Evolutionary conservation across 1,140 invertebrate species (phyloP).

Genomic region (Drosophila nannoptera): DNA sequence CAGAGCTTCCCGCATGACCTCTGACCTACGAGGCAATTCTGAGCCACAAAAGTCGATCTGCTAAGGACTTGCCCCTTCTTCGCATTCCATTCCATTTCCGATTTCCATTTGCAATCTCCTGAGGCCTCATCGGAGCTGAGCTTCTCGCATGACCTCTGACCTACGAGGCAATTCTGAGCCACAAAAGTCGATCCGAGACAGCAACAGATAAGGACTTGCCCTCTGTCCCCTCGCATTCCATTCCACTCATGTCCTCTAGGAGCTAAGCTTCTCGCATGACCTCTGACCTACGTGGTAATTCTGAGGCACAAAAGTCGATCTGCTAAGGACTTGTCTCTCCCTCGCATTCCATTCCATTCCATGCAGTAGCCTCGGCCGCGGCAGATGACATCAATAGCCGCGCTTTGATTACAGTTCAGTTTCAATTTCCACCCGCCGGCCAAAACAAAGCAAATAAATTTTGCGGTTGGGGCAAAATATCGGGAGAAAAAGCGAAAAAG

Average conservation of each 20-base stretch:
- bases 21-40: too few species aligned
- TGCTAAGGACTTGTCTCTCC: not conserved
- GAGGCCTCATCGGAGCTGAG: not conserved
- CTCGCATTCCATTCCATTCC: not conserved
- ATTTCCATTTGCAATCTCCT: not conserved
- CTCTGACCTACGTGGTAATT: too few species aligned
- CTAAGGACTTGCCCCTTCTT: not conserved
- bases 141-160: too few species aligned
- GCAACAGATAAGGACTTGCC: too few species aligned
- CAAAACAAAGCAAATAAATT: slow-evolving; percentile 61
- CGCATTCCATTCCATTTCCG: not conserved
- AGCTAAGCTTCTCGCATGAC: too few species aligned
- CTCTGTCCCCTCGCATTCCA: too few species aligned
- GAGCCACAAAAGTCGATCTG: too few species aligned
- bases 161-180: too few species aligned
- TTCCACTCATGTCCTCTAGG: too few species aligned
- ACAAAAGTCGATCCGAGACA: too few species aligned
- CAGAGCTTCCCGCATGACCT: too few species aligned
- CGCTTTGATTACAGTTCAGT: slow-evolving; percentile 70
- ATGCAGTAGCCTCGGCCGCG: not conserved
- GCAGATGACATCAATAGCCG: slow-evolving; percentile 64
- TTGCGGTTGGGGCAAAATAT: slow-evolving; percentile 41
- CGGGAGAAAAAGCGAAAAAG: slow-evolving; percentile 1
- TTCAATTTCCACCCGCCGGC: slow-evolving; percentile 51
- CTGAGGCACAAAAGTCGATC: too few species aligned